phyloP scores from a whole-genome alignment of 2,113 vertebrate species.

The Sinocyclocheilus rhinocerous region DNA sequence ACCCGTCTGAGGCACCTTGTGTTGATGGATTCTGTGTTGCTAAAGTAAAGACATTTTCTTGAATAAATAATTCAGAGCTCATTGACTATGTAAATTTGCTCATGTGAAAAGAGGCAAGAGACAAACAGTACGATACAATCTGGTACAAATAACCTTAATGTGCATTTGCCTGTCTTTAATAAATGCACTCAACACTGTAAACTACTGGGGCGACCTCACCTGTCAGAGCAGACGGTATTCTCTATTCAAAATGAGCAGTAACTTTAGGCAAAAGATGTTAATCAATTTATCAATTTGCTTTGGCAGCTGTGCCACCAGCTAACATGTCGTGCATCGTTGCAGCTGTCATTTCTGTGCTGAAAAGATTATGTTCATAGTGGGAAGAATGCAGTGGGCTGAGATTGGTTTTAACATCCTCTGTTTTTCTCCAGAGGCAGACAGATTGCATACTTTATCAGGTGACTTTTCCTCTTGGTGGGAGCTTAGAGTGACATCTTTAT shows the following conservation, averaged over 20 bases:
- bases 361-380: slow-evolving; percentile 51
- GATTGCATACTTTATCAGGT: slow-evolving; percentile 39
- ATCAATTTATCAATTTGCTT: slow-evolving; percentile 62
- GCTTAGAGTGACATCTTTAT: slow-evolving; percentile 54
- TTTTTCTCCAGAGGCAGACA: slow-evolving; percentile 40
- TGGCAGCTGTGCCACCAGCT: slow-evolving; percentile 51
- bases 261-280: slow-evolving; percentile 48
- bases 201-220: background rate
- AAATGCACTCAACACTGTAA: background rate
- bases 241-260: slow-evolving; percentile 33
- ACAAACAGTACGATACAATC: background rate
- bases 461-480: slow-evolving; percentile 23
- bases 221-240: slow-evolving; percentile 55
- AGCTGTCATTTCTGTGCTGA: slow-evolving; percentile 57
- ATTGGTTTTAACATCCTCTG: slow-evolving; percentile 26
- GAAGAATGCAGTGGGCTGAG: slow-evolving; percentile 21
- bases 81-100: background rate
- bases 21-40: background rate
- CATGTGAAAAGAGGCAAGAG: background rate
- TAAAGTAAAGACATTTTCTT: background rate
- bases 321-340: slow-evolving; percentile 46
- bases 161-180: background rate
- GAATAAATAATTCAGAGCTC: slow-evolving; percentile 9
- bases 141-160: background rate
- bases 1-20: background rate